These are phyloP conservation scores for Lepeophtheirus nordmannii DNA, from an alignment of 2,888 invertebrate species.

Conservation along the genomic window DNA sequence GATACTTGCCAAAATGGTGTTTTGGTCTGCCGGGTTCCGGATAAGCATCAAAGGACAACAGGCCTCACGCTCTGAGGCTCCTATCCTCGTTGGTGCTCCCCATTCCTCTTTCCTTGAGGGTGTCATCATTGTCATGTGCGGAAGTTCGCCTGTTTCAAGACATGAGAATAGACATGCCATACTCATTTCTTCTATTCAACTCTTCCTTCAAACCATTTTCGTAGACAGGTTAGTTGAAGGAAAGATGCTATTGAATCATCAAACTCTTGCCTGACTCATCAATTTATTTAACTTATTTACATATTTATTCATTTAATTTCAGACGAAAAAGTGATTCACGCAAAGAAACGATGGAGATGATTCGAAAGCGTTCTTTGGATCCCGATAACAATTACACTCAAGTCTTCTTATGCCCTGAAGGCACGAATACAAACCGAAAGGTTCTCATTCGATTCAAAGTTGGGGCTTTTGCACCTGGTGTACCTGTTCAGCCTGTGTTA, in stretches of 20 bases:
- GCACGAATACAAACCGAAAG: conserved; percentile 84
- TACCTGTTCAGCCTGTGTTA: conserved; percentile 85
- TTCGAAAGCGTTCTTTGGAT: conserved; percentile 2
- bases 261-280: too few species aligned
- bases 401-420: conserved; percentile 82
- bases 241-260: background rate
- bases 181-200: background rate
- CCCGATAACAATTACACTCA: conserved; percentile 29
- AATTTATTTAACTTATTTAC: background rate
- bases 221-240: conserved; percentile 9
- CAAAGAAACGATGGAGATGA: conserved; percentile 9
- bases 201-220: conserved; percentile 13
- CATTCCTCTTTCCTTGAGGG: conserved; percentile 19
- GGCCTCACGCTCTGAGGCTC: conserved; percentile 15
- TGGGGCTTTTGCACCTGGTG: conserved; percentile 86
- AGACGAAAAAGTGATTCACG: conserved; percentile 10
- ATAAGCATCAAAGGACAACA: conserved; percentile 1
- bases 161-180: conserved; percentile 11
- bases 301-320: conserved; percentile 4
- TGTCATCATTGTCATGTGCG: conserved; percentile 7
- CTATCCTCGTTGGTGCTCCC: conserved; percentile 20
- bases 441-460: conserved; percentile 63
- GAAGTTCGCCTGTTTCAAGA: conserved; percentile 14
- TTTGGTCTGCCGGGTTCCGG: conserved; percentile 18
- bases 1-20: background rate